Evolutionary conservation across 2,888 invertebrate genomes (phyloP), one percentile per base, ranked within the genome.

Genomic region (Hemaris fuciformis): DNA sequence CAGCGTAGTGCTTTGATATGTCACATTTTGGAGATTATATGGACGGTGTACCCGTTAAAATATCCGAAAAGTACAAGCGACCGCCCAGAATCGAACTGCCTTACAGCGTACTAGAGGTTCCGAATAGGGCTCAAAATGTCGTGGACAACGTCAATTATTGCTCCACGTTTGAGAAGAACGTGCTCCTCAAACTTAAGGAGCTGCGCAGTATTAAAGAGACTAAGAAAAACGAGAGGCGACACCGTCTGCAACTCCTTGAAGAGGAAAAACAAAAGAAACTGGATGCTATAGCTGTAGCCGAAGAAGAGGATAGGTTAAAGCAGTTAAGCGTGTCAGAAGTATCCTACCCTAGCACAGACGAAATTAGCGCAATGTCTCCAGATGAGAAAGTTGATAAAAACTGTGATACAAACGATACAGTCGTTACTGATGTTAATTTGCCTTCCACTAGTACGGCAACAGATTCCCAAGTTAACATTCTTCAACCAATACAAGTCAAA

Each of bases 31-130:
- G 85, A 34, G 93, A 94, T 79, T 95, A 94, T 79, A 96, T 97
- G 95, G 97, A 97, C 88, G 96, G 95, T 71, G 95, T 98, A 73
- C 96, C 96, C 77, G 97, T 98, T 64, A 97, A 97, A 93, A 97
- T 98, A 86, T 95, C 96, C 57, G 97, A 98, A 87, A 96, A 95
- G 76, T 98, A 96, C 82, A 96, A 97, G 83, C 96, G 97, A 69
- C 97, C 97, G 23, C 95, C 95, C 62, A 75, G 80, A 69, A 86
- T 89, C 57, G 94, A 93, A 65, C 87, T 95, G 66, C 94, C 94
- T 60, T 85, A 88, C 72, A 83, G 81, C 71, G 83, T 90, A 23
- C 76, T 70, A 45, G 91, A 90, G 67, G 83, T 83, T 67, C 76
- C 86, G 43, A 66, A 79, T 41, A 81, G 88, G 70, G 87, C 91